Evolutionary conservation across 2,888 invertebrate species (phyloP).

Genomic region (Anthophora plumipes): DNA sequence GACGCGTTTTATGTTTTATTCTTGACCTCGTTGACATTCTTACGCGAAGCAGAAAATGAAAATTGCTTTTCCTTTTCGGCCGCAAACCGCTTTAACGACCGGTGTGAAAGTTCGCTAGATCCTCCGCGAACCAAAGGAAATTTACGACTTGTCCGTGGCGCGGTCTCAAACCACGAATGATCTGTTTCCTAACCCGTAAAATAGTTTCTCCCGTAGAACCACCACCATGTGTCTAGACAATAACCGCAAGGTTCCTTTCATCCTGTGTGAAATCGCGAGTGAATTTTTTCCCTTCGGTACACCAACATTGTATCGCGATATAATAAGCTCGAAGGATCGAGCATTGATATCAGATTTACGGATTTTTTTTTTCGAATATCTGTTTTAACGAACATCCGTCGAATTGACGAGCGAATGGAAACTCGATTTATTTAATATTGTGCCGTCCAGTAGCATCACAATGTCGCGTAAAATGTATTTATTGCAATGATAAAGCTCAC

Average conservation of each 20-base stretch:
- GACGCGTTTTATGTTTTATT: neutral
- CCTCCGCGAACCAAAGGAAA: conserved; percentile 11
- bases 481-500: too few relatives aligned
- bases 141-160: conserved; percentile 34
- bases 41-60: conserved; percentile 33
- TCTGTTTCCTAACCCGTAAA: conserved; percentile 40
- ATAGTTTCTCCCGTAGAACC: conserved; percentile 15
- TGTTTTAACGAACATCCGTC: too few relatives aligned
- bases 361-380: too few relatives aligned
- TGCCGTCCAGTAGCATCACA: too few relatives aligned
- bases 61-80: conserved; percentile 49
- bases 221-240: neutral
- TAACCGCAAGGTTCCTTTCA: conserved; percentile 5
- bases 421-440: too few relatives aligned
- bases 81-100: conserved; percentile 28
- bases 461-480: too few relatives aligned
- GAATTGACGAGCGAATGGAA: too few relatives aligned
- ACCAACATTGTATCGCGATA: too few relatives aligned
- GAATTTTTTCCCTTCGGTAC: too few relatives aligned
- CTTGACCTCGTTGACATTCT: neutral
- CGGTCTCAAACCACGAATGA: conserved; percentile 36
- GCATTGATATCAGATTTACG: too few relatives aligned
- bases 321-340: too few relatives aligned
- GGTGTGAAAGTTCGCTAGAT: conserved; percentile 61
- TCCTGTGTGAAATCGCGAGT: neutral